Conservation (phyloP, 2,797 vertebrate species). For the Bovichtus diacanthus region DNA sequence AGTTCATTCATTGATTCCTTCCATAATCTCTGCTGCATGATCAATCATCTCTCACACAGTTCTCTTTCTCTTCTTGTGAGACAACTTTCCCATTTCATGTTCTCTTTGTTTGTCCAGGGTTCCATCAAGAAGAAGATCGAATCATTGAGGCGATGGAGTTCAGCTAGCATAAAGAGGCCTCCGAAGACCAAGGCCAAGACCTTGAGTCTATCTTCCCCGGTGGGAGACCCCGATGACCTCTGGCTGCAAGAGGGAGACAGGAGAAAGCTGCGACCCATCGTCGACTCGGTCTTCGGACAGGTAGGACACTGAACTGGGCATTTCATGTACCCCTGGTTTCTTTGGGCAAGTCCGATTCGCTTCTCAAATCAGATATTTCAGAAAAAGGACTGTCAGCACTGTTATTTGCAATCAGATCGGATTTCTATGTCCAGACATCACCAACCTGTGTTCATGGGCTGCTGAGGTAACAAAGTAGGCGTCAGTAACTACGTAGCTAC, state of each 20-base stretch:
- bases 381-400: too few relatives aligned
- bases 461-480: too few relatives aligned
- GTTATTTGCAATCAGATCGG: too few relatives aligned
- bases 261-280: constrained; percentile 81
- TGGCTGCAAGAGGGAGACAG: constrained; percentile 70
- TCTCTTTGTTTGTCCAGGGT: constrained; percentile 65
- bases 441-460: too few relatives aligned
- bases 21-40: background rate
- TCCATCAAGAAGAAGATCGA: constrained; percentile 87
- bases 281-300: constrained; percentile 87
- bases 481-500: too few relatives aligned
- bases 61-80: background rate
- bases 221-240: constrained; percentile 66
- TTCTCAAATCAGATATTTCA: too few relatives aligned
- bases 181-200: constrained; percentile 82
- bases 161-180: constrained; percentile 80
- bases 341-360: background rate
- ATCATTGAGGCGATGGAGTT: constrained; percentile 85
- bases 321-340: background rate
- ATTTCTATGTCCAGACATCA: too few relatives aligned
- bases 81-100: background rate
- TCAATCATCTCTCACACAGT: background rate
- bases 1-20: background rate
- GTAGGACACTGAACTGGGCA: constrained; percentile 64
- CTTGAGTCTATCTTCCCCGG: constrained; percentile 78